Conservation (phyloP, 2,113 vertebrate species). For the Gnathonemus echidnorhynchus region DNA sequence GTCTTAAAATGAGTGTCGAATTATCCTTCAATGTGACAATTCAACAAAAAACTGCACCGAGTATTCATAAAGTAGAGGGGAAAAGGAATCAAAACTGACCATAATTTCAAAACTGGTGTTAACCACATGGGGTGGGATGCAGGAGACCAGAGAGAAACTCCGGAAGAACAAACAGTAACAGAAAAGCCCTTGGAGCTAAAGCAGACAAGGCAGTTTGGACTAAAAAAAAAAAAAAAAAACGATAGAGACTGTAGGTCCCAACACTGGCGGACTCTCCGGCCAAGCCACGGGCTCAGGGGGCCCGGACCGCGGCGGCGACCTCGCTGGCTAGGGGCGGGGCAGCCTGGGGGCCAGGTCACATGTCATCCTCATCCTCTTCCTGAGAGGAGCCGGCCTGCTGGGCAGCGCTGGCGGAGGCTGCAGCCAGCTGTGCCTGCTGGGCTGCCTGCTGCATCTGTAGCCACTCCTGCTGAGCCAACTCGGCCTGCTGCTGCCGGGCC, state of each 20-base stretch:
- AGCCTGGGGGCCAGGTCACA: slow-evolving; percentile 70
- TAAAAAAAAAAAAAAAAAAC: background rate
- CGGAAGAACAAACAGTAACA: slow-evolving; percentile 21
- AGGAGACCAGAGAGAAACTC: background rate
- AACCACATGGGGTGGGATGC: background rate
- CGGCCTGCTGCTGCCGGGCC: slow-evolving; percentile 97
- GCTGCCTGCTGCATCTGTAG: slow-evolving; percentile 98
- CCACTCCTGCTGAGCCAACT: slow-evolving; percentile 96
- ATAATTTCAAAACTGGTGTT: slow-evolving; percentile 7
- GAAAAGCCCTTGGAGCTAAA: slow-evolving; percentile 67
- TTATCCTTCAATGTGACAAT: background rate
- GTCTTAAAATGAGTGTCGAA: background rate
- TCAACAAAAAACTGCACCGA: background rate
- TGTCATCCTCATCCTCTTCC: slow-evolving; percentile 96
- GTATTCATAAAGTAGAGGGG: background rate
- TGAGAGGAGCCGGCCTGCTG: slow-evolving; percentile 93
- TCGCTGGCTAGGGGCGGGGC: slow-evolving; percentile 36
- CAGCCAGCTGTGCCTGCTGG: slow-evolving; percentile 91
- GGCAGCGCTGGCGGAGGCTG: slow-evolving; percentile 83
- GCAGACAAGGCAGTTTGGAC: slow-evolving; percentile 48
- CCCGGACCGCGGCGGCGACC: background rate
- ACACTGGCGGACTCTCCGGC: slow-evolving; percentile 66
- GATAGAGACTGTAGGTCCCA: slow-evolving; percentile 53
- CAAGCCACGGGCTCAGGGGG: slow-evolving; percentile 59
- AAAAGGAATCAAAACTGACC: background rate